Evolutionary conservation across 2,888 invertebrate genomes (phyloP).

Genomic region (Aphidius colemani): DNA sequence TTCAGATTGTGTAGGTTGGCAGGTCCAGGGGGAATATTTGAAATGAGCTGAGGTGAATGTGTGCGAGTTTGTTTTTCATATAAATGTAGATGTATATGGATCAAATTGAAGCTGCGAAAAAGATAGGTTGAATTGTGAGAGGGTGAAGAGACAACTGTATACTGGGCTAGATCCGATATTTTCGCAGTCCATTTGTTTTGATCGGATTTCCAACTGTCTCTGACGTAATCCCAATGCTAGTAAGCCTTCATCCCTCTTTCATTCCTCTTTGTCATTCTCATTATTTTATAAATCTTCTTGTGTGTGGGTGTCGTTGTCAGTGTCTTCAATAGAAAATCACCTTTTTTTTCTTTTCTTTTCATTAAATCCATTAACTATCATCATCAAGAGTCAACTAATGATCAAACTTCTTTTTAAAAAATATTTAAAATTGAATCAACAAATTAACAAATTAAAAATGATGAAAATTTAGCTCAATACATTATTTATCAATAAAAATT

Average conservation of each 20-base stretch:
- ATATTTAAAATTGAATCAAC: too few species aligned
- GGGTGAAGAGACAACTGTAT: slow-evolving; percentile 57
- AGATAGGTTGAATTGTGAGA: slow-evolving; percentile 47
- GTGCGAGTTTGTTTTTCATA: slow-evolving; percentile 6
- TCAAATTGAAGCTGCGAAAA: slow-evolving; percentile 32
- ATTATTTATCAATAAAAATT: too few species aligned
- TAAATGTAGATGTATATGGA: background rate
- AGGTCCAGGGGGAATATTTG: slow-evolving; percentile 33
- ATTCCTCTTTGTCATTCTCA: slow-evolving; percentile 19
- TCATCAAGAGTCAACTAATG: too few species aligned
- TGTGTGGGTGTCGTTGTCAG: too few species aligned
- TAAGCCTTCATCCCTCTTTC: slow-evolving; percentile 34
- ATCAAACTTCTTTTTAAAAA: background rate
- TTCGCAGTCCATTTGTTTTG: slow-evolving; percentile 59
- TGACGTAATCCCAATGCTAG: slow-evolving; percentile 49
- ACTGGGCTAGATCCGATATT: slow-evolving; percentile 38
- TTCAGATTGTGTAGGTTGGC: slow-evolving; percentile 45
- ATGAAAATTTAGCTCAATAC: too few species aligned
- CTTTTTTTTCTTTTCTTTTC: slow-evolving; percentile 4
- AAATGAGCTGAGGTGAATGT: slow-evolving; percentile 17
- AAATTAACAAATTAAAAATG: too few species aligned
- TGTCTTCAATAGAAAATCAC: background rate
- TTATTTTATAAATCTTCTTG: slow-evolving; percentile 14
- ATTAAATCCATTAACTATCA: background rate
- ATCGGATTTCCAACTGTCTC: slow-evolving; percentile 58